Evolutionary conservation across 37 sponge, comb jelly and placozoan genomes (phyloP), one percentile per base, ranked within the genome.

Genomic region (Axinella damicornis): DNA sequence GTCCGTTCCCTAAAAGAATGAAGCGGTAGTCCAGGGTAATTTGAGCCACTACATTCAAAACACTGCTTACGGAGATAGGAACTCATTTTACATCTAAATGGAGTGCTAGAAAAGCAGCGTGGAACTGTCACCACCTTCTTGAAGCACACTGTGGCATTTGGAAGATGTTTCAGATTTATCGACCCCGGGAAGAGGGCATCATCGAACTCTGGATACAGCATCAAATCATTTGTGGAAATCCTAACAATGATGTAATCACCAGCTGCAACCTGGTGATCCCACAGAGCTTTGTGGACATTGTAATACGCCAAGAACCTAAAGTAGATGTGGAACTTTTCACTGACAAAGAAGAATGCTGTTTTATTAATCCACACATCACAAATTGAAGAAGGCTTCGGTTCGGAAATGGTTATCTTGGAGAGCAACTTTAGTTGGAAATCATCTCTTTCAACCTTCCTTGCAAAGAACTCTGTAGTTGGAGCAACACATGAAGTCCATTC

Each of bases 271-370:
- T 77, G 65, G 12, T 53, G 36, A 38, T 89, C 84, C 1, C 57
- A n/a, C 5, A 89, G 56, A 17, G 78, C 41, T 63, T 89, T 89
- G 64, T 74, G 81, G 6, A 88, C 33, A 78, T 77, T 88, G 60
- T 81, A 93, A 73, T 81, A 93, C 20, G 77, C 73, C 17, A 85
- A 38, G 57, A 93, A 85, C 33, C 86, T 68, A 54, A 93, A 93
- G 71, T 85, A 93, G 33, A 93, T 81, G 65, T 93, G 93, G 20
- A 57, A n/a, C 20, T 56, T 69, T 30, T 74, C 65, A n/a, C 88
- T 78, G n/a, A 66, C 36, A 59, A 74, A 85, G 24, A 93, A 66
- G 59, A 70, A 85, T 1, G 78, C 56, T 18, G 85, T 80, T 36
- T 82, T 74, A 2, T 85, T 55, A n/a, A 88, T 69, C 80, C 76